Base-by-base conservation (phyloP, 2,797 vertebrate species). In the Gymnothorax javanicus region DNA sequence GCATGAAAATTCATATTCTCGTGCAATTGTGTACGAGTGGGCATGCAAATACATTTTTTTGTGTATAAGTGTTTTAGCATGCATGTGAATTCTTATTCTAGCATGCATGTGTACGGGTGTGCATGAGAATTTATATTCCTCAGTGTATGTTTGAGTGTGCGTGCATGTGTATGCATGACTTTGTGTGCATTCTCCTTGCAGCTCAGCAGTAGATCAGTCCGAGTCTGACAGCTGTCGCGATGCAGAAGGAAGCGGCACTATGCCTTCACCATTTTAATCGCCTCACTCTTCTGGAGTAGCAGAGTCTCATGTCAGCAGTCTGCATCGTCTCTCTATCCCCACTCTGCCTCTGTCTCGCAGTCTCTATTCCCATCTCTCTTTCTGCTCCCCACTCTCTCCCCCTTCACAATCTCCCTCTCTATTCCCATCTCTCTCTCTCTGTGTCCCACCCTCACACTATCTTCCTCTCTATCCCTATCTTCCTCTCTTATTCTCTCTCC, bases 171-270 rank as follows among this genome's bases (percentile, higher is more conserved):
- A n/a, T 69, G 67, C 1, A 12, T 9, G 23, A 1, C 20, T 69
- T 20, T 23, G 64, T n/a, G 67, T 27, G 60, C 20, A 17, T 62
- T 91, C 89, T 91, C 91, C 91, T 94, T 91, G 83, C 20, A 92
- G 91, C 93, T 93, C 91, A 92, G 89, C 84, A 93, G 93, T 91
- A 91, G 89, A 90, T 96, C 95, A 94, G 92, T 93, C 93, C 92
- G 93, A 92, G 9, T 82, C 89, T 91, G 93, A 92, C 95, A 96
- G 95, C 95, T 97, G 96, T 95, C 95, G 93, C 87, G 91, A 94
- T 94, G 95, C 94, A 91, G 59, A 1, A 91, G 94, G 94, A 94
- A 89, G 85, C 89, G 91, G 92, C 81, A 91, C 89, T 92, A 93
- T 86, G 90, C 91, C 89, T 89, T 91, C 91, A 93, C 94, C 93